phyloP scores from a whole-genome alignment of 2,888 invertebrate species.

The Napeogenes inachia region DNA sequence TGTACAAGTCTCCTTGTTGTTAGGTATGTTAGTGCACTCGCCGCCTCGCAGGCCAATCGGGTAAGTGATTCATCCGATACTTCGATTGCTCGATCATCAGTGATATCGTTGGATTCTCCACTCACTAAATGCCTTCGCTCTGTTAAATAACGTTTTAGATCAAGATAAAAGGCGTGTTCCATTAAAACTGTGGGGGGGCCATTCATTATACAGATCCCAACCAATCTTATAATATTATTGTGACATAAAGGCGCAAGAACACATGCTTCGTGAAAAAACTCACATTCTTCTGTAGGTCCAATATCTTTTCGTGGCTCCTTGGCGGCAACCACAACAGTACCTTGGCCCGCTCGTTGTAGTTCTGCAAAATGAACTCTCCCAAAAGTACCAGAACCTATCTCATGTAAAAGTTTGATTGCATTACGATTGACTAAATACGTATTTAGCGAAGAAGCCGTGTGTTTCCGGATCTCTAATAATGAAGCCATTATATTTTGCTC shows the following conservation, averaged over 20 bases:
- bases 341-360: slow-evolving; percentile 37
- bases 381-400: slow-evolving; percentile 52
- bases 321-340: slow-evolving; percentile 83
- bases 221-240: slow-evolving; percentile 87
- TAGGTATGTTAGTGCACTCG: slow-evolving; percentile 86
- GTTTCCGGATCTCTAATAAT: slow-evolving; percentile 39
- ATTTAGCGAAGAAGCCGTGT: slow-evolving; percentile 33
- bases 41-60: slow-evolving; percentile 60
- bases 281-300: slow-evolving; percentile 85
- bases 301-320: slow-evolving; percentile 89
- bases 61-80: slow-evolving; percentile 49
- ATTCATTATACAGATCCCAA: slow-evolving; percentile 87
- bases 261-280: slow-evolving; percentile 87
- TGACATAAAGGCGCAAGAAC: slow-evolving; percentile 92
- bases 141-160: slow-evolving; percentile 87
- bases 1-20: slow-evolving; percentile 88
- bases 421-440: slow-evolving; percentile 39
- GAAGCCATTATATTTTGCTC: slow-evolving; percentile 28
- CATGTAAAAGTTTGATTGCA: slow-evolving; percentile 39
- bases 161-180: slow-evolving; percentile 94
- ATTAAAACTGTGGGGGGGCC: slow-evolving; percentile 90
- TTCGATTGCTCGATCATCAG: slow-evolving; percentile 75
- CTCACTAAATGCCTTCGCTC: slow-evolving; percentile 81
- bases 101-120: slow-evolving; percentile 75
- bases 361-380: slow-evolving; percentile 51